These are phyloP conservation scores for Mellilla xanthometata DNA, from an alignment of 2,888 invertebrate species.

Conservation along the genomic window DNA sequence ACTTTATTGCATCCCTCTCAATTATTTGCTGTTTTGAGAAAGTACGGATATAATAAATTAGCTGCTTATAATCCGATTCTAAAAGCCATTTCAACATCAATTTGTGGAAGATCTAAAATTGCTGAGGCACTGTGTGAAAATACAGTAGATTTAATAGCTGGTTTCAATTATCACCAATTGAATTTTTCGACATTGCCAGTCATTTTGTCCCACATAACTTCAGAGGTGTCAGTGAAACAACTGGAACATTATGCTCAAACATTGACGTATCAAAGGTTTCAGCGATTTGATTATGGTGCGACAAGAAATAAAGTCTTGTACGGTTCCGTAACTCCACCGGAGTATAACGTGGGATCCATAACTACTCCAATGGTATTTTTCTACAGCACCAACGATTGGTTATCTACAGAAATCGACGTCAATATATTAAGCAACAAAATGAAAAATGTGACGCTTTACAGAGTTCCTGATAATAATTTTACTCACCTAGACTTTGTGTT, in stretches of 20 bases:
- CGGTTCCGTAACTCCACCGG: conserved; percentile 29
- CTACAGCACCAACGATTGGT: conserved; percentile 37
- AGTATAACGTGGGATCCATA: conserved; percentile 33
- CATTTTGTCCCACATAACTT: conserved; percentile 33
- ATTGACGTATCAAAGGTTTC: conserved; percentile 31
- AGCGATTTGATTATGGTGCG: conserved; percentile 34
- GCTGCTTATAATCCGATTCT: conserved; percentile 4
- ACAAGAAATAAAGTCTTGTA: conserved; percentile 24
- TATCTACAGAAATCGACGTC: conserved; percentile 23
- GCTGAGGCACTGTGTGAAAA: conserved; percentile 28
- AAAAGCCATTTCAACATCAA: conserved; percentile 8
- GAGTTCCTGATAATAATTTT: conserved; percentile 32
- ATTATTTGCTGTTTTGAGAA: not conserved
- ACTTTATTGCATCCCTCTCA: conserved; percentile 1
- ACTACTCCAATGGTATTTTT: conserved; percentile 35
- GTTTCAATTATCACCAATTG: conserved; percentile 26
- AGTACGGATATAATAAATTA: conserved; percentile 9
- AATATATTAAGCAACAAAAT: conserved; percentile 22
- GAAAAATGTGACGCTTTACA: conserved; percentile 34
- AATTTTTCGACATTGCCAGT: conserved; percentile 30
- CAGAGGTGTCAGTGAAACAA: conserved; percentile 68
- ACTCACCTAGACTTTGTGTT: conserved; percentile 42
- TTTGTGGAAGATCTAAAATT: conserved; percentile 23
- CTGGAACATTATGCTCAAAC: conserved; percentile 44
- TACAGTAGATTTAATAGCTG: conserved; percentile 20